Conservation (phyloP, 2,113 vertebrate species). For the Crotalus viridis region DNA sequence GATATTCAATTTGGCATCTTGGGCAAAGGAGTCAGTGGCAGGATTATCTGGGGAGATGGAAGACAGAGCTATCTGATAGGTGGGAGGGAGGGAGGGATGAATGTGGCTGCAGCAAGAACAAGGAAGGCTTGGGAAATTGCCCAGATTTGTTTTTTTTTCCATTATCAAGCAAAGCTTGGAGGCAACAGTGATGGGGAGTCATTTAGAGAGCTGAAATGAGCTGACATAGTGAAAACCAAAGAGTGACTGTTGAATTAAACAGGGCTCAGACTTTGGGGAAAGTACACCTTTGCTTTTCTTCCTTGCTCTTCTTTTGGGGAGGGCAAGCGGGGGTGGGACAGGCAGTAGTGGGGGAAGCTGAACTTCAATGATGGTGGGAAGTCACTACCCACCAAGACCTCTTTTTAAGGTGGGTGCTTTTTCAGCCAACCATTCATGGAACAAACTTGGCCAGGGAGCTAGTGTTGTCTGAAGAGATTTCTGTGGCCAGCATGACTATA, state of each 20-base stretch:
- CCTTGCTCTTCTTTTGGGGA: neutral
- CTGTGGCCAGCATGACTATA: no score
- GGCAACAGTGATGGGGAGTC: neutral
- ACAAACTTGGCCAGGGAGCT: no score
- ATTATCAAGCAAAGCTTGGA: neutral
- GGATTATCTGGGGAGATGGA: conserved; percentile 6
- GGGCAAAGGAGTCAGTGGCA: neutral
- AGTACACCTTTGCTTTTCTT: neutral
- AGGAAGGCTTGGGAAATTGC: neutral
- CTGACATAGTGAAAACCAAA: neutral
- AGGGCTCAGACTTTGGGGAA: neutral
- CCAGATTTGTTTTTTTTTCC: no score
- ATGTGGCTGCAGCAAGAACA: neutral
- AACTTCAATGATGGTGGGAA: neutral
- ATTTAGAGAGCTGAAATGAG: neutral
- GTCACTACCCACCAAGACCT: no score
- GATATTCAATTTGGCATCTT: conserved; percentile 16
- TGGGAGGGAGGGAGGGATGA: neutral
- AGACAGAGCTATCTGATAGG: neutral
- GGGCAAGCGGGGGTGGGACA: neutral
- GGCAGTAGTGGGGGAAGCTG: neutral
- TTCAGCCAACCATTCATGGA: no score
- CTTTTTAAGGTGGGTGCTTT: no score
- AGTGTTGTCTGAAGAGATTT: no score
- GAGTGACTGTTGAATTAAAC: neutral